phyloP scores from a whole-genome alignment of 2,888 invertebrate genomes.

The Clivina fossor region DNA sequence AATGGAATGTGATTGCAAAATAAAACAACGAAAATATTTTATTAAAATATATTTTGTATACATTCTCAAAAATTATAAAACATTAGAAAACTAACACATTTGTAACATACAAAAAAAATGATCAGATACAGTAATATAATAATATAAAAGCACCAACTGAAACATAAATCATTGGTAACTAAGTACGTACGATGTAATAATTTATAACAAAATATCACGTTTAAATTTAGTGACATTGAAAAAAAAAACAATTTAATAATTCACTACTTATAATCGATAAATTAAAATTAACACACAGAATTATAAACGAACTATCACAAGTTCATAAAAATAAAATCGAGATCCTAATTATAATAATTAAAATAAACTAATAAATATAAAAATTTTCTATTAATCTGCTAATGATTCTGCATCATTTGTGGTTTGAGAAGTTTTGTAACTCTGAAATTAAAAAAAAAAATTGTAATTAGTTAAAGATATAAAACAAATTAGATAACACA shows the following conservation, averaged over 20 bases:
- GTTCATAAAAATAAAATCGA: constrained; percentile 10
- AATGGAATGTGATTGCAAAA: not conserved
- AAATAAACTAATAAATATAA: constrained; percentile 25
- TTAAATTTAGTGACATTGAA: not conserved
- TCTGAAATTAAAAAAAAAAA: constrained; percentile 20
- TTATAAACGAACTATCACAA: not conserved
- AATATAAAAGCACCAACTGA: constrained; percentile 21
- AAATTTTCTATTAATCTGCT: constrained; percentile 12
- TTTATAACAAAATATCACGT: constrained; percentile 2
- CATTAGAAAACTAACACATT: not conserved
- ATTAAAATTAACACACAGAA: not conserved
- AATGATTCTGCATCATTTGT: constrained; percentile 12
- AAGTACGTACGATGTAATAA: constrained; percentile 13
- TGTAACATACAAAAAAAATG: not conserved
- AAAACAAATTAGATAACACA: no score
- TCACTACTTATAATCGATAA: not conserved
- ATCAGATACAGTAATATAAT: not conserved
- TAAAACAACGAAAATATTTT: constrained; percentile 3
- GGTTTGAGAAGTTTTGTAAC: constrained; percentile 1
- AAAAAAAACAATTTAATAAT: not conserved
- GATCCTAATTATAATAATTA: constrained; percentile 23
- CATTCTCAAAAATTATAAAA: constrained; percentile 22
- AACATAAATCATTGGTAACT: constrained; percentile 20
- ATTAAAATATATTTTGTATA: constrained; percentile 27
- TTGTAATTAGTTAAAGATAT: no score